These are phyloP conservation scores for Alethe castanea DNA, from an alignment of 2,113 vertebrate species.

Conservation along the genomic window DNA sequence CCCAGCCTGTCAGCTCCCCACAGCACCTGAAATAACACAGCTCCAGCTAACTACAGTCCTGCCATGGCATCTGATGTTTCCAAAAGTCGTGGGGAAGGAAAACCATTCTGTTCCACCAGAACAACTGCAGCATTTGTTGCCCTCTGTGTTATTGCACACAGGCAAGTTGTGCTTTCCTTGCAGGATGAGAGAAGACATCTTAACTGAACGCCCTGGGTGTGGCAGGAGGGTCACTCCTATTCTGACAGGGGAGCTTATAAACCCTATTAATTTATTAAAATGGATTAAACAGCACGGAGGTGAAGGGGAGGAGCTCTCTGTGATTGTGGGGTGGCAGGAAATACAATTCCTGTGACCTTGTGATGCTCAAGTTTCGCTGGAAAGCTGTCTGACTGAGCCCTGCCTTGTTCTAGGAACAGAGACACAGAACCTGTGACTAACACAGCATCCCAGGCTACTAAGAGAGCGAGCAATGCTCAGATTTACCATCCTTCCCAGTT, in stretches of 20 bases:
- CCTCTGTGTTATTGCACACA: fast-evolving
- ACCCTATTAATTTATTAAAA: background rate
- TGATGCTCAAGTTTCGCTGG: background rate
- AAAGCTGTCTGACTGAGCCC: background rate
- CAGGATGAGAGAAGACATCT: background rate
- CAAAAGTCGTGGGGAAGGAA: fast-evolving
- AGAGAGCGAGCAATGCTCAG: background rate
- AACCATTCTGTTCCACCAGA: background rate
- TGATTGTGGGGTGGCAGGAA: background rate
- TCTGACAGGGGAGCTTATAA: background rate
- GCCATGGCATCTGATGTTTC: fast-evolving
- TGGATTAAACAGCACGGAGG: background rate
- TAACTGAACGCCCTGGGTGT: background rate
- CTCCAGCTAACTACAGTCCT: too few relatives aligned
- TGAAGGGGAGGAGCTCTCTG: background rate
- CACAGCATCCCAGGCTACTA: background rate
- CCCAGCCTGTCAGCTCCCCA: background rate
- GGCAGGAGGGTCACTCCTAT: background rate
- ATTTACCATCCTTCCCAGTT: background rate
- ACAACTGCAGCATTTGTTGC: background rate
- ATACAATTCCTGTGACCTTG: background rate
- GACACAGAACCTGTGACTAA: background rate
- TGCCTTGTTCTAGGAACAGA: background rate
- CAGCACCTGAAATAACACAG: background rate
- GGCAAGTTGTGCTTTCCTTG: background rate